A percentile compares a stretch with the other conserved stretches of the same genome.
These are phyloP conservation scores for Willowsia nigromaculata DNA, from an alignment of 2,888 invertebrate genomes.

Conservation along the genomic window DNA sequence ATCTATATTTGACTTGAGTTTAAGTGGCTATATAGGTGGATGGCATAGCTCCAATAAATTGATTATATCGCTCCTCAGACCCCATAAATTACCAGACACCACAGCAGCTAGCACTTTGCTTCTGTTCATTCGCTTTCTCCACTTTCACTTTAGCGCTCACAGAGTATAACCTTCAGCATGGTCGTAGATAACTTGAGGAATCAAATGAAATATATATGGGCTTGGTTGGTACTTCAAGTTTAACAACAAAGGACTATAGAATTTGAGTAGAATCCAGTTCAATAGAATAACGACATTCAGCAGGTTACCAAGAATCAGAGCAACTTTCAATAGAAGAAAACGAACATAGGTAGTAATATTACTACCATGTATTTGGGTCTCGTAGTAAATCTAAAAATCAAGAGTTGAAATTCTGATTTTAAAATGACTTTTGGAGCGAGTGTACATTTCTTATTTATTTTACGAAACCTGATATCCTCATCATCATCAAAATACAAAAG, in stretches of 20 bases:
- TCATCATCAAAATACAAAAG: no score
- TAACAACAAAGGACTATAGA: not conserved
- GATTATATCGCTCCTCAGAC: slow-evolving; percentile 78
- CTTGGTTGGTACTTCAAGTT: not conserved
- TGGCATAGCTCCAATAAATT: slow-evolving; percentile 79
- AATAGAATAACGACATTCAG: not conserved
- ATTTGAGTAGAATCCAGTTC: not conserved
- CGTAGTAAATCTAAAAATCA: no score
- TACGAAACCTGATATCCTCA: no score
- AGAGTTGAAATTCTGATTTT: no score
- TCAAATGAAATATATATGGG: not conserved
- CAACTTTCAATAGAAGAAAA: not conserved
- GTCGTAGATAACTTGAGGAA: not conserved
- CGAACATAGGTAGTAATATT: no score
- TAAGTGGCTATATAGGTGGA: slow-evolving; percentile 48
- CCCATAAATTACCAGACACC: slow-evolving; percentile 76
- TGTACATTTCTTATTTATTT: no score
- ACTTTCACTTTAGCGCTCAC: not conserved
- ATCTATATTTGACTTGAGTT: not conserved
- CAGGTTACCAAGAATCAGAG: not conserved
- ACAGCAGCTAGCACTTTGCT: slow-evolving; percentile 43
- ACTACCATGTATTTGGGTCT: no score
- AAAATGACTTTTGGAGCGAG: no score
- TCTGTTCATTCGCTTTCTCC: not conserved
- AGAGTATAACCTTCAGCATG: not conserved